phyloP scores from a whole-genome alignment of 2,113 vertebrate species.

The Microcebus ravelobensis region DNA sequence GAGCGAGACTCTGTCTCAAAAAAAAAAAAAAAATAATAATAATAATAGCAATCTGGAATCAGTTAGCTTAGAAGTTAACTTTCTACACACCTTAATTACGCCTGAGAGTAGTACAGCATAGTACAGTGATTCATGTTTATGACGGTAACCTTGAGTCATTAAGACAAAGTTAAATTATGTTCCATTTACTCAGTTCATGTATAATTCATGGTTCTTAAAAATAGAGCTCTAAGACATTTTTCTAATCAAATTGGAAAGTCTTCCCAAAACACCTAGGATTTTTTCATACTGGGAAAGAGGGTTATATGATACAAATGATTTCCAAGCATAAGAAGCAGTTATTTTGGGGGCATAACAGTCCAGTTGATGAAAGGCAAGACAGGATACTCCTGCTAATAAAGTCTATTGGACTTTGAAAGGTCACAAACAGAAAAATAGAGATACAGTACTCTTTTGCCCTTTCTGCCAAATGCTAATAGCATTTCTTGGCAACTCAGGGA shows the following conservation, averaged over 20 bases:
- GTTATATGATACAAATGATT: constrained; percentile 32
- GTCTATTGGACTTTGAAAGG: not conserved
- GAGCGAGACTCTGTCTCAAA: no score
- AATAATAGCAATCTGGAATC: not conserved
- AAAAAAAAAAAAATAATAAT: no score
- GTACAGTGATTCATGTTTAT: not conserved
- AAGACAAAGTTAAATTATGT: constrained; percentile 13
- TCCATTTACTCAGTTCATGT: not conserved
- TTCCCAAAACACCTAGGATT: not conserved
- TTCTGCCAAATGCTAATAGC: constrained; percentile 76
- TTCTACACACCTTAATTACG: not conserved
- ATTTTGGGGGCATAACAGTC: not conserved
- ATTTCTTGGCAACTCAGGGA: constrained; percentile 74
- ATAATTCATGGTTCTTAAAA: constrained; percentile 18
- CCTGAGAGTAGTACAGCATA: not conserved
- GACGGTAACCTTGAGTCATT: not conserved
- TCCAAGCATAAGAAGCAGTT: constrained; percentile 4
- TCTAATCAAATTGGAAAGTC: not conserved
- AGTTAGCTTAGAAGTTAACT: not conserved
- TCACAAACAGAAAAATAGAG: not conserved
- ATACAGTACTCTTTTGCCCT: not conserved
- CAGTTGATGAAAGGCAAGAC: not conserved
- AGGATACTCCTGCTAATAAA: constrained; percentile 12
- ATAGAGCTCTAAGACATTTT: not conserved
- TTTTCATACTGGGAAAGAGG: not conserved